Evolutionary conservation across 1,140 invertebrate species (phyloP).

Genomic region (Drosophila insularis): DNA sequence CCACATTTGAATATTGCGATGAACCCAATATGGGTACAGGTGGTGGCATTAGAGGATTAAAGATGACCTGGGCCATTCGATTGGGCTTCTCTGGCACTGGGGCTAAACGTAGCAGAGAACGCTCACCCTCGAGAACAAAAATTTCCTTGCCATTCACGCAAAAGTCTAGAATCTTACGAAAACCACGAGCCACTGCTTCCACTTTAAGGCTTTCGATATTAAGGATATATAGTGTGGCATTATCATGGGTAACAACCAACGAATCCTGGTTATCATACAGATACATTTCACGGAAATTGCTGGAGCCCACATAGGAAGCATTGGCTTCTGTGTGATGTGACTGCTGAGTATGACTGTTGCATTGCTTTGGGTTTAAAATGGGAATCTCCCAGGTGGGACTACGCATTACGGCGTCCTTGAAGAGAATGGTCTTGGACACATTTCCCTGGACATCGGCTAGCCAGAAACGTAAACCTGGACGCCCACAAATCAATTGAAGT

Average conservation of each 20-base stretch:
- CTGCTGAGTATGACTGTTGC: constrained; percentile 8
- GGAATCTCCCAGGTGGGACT: constrained; percentile 85
- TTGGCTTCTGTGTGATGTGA: neutral
- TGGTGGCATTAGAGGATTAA: constrained; percentile 75
- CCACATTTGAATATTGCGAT: constrained; percentile 42
- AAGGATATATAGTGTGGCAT: constrained; percentile 88
- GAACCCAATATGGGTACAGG: constrained; percentile 66
- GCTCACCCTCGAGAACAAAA: constrained; percentile 87
- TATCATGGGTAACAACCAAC: constrained; percentile 89
- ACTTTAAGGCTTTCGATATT: constrained; percentile 86
- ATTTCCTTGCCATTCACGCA: constrained; percentile 85
- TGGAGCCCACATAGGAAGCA: constrained; percentile 78
- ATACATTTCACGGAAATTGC: constrained; percentile 87
- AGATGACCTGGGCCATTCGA: constrained; percentile 69
- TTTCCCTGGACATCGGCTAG: constrained; percentile 88
- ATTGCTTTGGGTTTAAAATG: constrained; percentile 86
- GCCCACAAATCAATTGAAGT: constrained; percentile 84
- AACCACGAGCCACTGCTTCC: constrained; percentile 83
- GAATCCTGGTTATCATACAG: constrained; percentile 88
- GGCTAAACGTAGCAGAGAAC: constrained; percentile 86
- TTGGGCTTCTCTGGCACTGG: constrained; percentile 80
- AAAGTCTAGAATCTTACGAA: constrained; percentile 80
- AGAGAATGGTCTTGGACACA: constrained; percentile 93
- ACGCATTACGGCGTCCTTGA: constrained; percentile 88
- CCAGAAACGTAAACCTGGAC: constrained; percentile 92